These are phyloP conservation scores for Rhopilema esculentum DNA, from an alignment of 30 jellyfish, hydroid and myxozoan genomes.

Conservation along the genomic window DNA sequence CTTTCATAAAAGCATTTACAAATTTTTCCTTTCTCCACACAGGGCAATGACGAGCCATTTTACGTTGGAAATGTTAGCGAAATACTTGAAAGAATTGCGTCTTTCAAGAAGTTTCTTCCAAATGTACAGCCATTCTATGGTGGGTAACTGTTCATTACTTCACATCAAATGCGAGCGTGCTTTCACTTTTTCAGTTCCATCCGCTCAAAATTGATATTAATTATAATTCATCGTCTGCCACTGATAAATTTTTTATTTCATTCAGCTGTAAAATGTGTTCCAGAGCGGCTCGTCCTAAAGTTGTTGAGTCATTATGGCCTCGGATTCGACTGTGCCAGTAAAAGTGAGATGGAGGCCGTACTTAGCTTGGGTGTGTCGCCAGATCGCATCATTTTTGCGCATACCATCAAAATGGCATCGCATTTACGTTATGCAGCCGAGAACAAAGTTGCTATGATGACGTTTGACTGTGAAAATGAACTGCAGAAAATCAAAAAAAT, in stretches of 20 bases:
- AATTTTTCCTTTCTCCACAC: too few relatives aligned
- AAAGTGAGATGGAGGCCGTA: conserved; percentile 75
- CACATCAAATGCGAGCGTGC: too few relatives aligned
- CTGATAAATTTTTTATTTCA: too few relatives aligned
- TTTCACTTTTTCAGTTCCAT: too few relatives aligned
- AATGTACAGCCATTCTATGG: conserved; percentile 94
- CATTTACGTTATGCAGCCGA: too few relatives aligned
- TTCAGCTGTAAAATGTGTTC: conserved; percentile 95
- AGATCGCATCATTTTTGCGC: conserved; percentile 91
- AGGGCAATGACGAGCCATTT: conserved; percentile 92
- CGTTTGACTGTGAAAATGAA: conserved; percentile 91
- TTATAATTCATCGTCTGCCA: too few relatives aligned
- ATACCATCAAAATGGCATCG: conserved; percentile 93
- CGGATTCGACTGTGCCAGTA: conserved; percentile 99
- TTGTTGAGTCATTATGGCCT: conserved; percentile 73
- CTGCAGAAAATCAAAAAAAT: conserved; percentile 85
- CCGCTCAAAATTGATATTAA: too few relatives aligned
- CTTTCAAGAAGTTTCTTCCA: conserved; percentile 78
- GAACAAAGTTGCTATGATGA: conserved; percentile 81
- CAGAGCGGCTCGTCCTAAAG: conserved; percentile 75
- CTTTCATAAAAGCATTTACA: too few relatives aligned
- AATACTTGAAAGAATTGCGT: conserved; percentile 55
- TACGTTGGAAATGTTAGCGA: conserved; percentile 83
- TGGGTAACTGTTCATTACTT: background rate
- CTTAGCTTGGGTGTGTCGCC: conserved; percentile 93